phyloP scores from a whole-genome alignment of 2,888 invertebrate species.

The Tetragonula carbonaria region DNA sequence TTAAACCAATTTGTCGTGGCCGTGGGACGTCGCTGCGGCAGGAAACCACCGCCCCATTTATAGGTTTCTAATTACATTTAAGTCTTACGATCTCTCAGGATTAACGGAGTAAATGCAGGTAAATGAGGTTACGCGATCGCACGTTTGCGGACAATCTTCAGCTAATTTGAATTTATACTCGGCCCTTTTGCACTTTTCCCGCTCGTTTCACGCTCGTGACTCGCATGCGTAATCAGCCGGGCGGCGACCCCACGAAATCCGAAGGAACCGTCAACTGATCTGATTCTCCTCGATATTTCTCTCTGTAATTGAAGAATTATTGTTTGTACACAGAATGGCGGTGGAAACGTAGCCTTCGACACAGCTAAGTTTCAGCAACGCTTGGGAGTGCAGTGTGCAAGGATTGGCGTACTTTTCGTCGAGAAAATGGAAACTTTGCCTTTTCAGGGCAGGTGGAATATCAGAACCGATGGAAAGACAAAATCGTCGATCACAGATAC shows the following conservation, averaged over 20 bases:
- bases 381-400: too few species aligned
- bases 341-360: too few species aligned
- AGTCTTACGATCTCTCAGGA: slow-evolving; percentile 69
- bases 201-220: slow-evolving; percentile 35
- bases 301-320: too few species aligned
- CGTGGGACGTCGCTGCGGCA: slow-evolving; percentile 34
- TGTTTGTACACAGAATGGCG: too few species aligned
- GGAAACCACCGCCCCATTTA: slow-evolving; percentile 63
- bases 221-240: slow-evolving; percentile 3
- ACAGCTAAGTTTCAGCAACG: too few species aligned
- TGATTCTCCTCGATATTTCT: not conserved
- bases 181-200: slow-evolving; percentile 55
- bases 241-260: not conserved
- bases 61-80: slow-evolving; percentile 71
- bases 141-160: slow-evolving; percentile 66
- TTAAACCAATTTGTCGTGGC: slow-evolving; percentile 65
- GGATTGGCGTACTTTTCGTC: too few species aligned
- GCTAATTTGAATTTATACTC: slow-evolving; percentile 66
- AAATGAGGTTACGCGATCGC: slow-evolving; percentile 62
- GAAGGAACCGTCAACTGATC: not conserved
- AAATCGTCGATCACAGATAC: too few species aligned
- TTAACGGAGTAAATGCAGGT: slow-evolving; percentile 58
- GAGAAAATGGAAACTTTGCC: too few species aligned
- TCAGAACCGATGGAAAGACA: too few species aligned
- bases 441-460: too few species aligned